Evolutionary conservation across 2,888 invertebrate genomes (phyloP), one percentile per base, ranked within the genome.

Genomic region (Ennomos quercinarius): DNA sequence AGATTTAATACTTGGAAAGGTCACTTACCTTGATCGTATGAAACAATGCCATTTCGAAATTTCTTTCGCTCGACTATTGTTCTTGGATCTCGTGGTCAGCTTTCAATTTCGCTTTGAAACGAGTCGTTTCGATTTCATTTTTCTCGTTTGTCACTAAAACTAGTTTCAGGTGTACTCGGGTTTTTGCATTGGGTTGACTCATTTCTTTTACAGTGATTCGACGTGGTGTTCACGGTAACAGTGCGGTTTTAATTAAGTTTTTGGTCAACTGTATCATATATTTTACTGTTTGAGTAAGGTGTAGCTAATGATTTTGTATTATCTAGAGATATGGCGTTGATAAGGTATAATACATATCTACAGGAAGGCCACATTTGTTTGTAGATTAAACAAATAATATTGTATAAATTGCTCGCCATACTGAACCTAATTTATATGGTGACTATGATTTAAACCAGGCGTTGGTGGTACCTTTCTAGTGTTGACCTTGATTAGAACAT

Each of bases 1-100:
- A 90, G 89, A 89, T 88, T 85, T 87, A 86, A 80, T 79, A 80
- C 83, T 74, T 81, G 85, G 76, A 87, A 87, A 89, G 91, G 87
- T 90, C 89, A 88, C 89, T 87, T 89, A 90, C 91, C 91, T 89
- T 89, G 83, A 80, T 83, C 78, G 83, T 51, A 57, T 57, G 67
- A 64, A 67, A 69, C 65, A 69, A 65, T 67, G 69, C 67, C 63
- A 67, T 67, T 67, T 63, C 65, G 61, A 61, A 66, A 64, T 68
- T 64, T 66, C 66, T 64, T 68, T 42, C 45, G 59, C 61, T 60
- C 62, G 62, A 61, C 46, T 57, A 49, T 64, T 62, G 63, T 68
- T 61, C 63, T 68, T 44, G 52, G 65, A 66, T 61, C 64, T 63
- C 69, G 64, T 58, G 55, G 62, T 68, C 58, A 66, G 67, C 66